phyloP scores from a whole-genome alignment of 2,888 invertebrate genomes.

The Platypus cylindrus region DNA sequence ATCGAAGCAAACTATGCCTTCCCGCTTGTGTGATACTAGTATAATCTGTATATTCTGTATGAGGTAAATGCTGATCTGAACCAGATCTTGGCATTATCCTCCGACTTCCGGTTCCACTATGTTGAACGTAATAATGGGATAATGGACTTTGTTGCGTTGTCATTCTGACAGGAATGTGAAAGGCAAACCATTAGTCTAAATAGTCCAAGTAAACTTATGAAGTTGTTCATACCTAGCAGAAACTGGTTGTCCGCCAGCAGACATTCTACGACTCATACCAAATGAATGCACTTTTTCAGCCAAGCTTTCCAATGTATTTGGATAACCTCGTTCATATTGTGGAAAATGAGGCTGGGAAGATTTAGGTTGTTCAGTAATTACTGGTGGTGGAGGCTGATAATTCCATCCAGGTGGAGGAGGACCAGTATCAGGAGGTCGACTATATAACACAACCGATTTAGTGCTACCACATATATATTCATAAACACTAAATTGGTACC shows the following conservation, averaged over 20 bases:
- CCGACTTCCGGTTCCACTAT: conserved; percentile 35
- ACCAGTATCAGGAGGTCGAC: conserved; percentile 42
- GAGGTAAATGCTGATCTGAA: conserved; percentile 80
- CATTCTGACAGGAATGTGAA: conserved; percentile 27
- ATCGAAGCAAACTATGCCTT: conserved; percentile 67
- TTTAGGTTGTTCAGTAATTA: conserved; percentile 85
- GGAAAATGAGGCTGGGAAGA: conserved; percentile 69
- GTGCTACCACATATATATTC: not conserved
- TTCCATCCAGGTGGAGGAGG: conserved; percentile 50
- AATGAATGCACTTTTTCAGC: conserved; percentile 89
- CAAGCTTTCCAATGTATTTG: conserved; percentile 79
- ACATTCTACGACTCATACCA: conserved; percentile 49
- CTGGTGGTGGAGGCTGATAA: conserved; percentile 76
- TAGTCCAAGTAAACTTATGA: not conserved
- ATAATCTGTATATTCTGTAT: conserved; percentile 78
- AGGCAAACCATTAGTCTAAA: not conserved
- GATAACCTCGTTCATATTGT: conserved; percentile 75
- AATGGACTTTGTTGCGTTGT: conserved; percentile 38
- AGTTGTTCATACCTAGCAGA: conserved; percentile 26
- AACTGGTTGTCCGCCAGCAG: conserved; percentile 49
- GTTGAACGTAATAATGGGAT: conserved; percentile 40
- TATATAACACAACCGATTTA: too few relatives aligned
- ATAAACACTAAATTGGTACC: conserved; percentile 10
- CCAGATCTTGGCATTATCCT: conserved; percentile 70
- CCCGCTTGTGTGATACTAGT: conserved; percentile 55